Evolutionary conservation across 2,797 vertebrate genomes (phyloP).

Genomic region (Galagoides demidoff): DNA sequence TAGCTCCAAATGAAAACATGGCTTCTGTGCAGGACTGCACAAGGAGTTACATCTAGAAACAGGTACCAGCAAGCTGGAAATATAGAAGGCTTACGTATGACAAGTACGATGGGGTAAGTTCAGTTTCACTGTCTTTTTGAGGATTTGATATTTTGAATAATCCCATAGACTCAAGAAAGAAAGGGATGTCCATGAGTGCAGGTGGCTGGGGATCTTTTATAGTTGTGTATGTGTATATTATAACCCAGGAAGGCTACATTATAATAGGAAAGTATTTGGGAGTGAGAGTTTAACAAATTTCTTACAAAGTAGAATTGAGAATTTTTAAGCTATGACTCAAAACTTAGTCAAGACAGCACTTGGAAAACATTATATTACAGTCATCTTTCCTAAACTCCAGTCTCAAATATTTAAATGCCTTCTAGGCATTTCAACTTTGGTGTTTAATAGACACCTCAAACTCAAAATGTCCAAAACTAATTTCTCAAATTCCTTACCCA

Average conservation of each 20-base stretch:
- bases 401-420: constrained; percentile 15
- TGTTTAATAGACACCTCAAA: not conserved
- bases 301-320: not conserved
- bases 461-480: not conserved
- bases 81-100: not conserved
- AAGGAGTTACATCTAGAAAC: not conserved
- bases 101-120: not conserved
- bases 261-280: not conserved
- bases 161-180: not conserved
- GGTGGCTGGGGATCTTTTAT: not conserved
- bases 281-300: not conserved
- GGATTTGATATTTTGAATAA: not conserved
- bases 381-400: not conserved
- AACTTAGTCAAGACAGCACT: not conserved
- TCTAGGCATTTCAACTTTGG: not conserved
- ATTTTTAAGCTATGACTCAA: not conserved
- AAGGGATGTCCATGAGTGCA: not conserved
- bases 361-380: not conserved
- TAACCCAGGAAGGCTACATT: not conserved
- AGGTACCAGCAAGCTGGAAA: not conserved
- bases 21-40: not conserved
- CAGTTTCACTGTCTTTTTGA: not conserved
- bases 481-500: not conserved
- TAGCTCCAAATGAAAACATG: not conserved
- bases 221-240: not conserved